Evolutionary conservation across 2,888 invertebrate genomes (phyloP), one percentile per base, ranked within the genome.

Genomic region (Nemurella pictetii): DNA sequence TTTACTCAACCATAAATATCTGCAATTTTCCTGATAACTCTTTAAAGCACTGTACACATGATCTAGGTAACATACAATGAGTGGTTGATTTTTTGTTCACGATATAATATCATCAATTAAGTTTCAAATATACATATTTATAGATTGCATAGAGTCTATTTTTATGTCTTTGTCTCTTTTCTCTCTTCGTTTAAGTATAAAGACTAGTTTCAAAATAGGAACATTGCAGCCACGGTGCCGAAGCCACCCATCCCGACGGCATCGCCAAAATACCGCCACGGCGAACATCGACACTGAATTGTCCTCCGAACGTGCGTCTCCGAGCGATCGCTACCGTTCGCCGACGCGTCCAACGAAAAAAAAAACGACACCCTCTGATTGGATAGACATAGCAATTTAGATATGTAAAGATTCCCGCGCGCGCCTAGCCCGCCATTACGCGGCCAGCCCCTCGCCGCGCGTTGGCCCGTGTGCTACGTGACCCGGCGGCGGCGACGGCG

Each of bases 361-460:
- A n/a, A n/a, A n/a, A n/a, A n/a, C n/a, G n/a, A n/a, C n/a, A n/a
- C n/a, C n/a, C 83, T 85, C 32, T 30, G 72, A 86, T 83, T 80
- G 80, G 78, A 80, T 80, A 85, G 82, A 29, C 80, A 55, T 20
- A 55, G 55, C 55, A 85, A 81, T 72, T n/a, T 75, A 85, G 85
- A 85, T 86, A 85, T 86, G 85, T 85, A 82, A 84, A 84, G 32
- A 35, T 80, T 55, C 28, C 30, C 77, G 32, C 55, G 27, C 27
- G 1, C 9, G 32, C 74, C 7, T 4, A 7, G 28, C 20, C 28
- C 32, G 29, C 32, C 83, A 28, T 92, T 92, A 95, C 90, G 95
- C 95, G 88, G 95, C 95, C 89, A 95, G 92, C 80, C 95, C 95
- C 89, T 95, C 95, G 85, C 95, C 94, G 88, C 94, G 92, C 28